Evolutionary conservation across 2,113 vertebrate genomes (phyloP).

Genomic region (Spea multiplicata): DNA sequence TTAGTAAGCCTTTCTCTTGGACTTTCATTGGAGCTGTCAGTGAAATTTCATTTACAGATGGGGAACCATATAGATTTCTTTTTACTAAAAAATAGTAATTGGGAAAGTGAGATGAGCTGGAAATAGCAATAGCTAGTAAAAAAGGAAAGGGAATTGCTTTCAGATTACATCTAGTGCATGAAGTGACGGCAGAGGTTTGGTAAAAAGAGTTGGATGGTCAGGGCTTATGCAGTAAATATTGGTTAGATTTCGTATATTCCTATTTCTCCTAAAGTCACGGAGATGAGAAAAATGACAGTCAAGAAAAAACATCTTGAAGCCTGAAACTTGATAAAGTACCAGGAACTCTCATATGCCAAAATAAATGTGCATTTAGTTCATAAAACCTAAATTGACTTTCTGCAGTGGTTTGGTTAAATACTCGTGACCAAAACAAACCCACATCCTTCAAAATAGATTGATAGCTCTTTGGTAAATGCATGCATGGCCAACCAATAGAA

Average conservation of each 20-base stretch:
- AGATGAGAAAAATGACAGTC: too few relatives aligned
- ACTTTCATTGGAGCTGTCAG: background rate
- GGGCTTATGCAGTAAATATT: background rate
- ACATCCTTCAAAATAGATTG: too few relatives aligned
- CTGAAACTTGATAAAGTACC: too few relatives aligned
- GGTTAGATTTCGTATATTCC: background rate
- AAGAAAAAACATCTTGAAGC: too few relatives aligned
- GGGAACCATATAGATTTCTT: background rate
- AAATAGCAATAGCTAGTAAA: slow-evolving; percentile 1
- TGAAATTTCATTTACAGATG: background rate
- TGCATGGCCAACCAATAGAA: too few relatives aligned
- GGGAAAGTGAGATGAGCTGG: slow-evolving; percentile 5
- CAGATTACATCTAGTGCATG: slow-evolving; percentile 2
- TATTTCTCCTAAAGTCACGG: background rate
- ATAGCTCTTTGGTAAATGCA: too few relatives aligned
- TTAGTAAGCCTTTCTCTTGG: background rate
- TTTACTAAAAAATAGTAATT: slow-evolving; percentile 3
- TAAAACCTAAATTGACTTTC: too few relatives aligned
- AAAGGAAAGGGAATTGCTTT: background rate
- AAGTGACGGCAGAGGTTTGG: background rate
- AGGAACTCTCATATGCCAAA: too few relatives aligned
- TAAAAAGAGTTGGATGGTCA: background rate
- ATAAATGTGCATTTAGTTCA: too few relatives aligned
- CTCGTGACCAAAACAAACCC: too few relatives aligned
- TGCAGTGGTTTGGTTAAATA: too few relatives aligned